Conservation (phyloP, 2,113 vertebrate genomes). For the Heteronetta atricapilla region DNA sequence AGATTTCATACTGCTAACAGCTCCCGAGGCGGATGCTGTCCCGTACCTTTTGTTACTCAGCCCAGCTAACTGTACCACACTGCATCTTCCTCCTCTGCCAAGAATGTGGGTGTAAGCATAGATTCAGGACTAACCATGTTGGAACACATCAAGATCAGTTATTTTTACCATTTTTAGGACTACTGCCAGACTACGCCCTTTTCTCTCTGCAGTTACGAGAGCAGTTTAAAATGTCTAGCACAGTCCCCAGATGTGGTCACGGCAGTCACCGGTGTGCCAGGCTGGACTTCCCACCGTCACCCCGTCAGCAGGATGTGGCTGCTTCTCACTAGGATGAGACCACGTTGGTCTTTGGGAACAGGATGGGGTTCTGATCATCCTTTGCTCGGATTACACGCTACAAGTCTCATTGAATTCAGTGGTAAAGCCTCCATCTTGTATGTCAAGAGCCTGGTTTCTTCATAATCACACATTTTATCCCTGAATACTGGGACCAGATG, state of each 20-base stretch:
- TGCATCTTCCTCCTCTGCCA: conserved; percentile 29
- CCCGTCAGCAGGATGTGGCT: not conserved
- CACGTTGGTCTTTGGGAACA: not conserved
- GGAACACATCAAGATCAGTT: conserved; percentile 49
- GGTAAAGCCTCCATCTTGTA: not conserved
- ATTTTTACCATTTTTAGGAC: conserved; percentile 10
- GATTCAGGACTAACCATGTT: not conserved
- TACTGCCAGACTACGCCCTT: conserved; percentile 13
- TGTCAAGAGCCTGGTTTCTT: not conserved
- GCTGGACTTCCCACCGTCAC: not conserved
- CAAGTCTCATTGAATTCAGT: not conserved
- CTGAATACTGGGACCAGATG: not conserved
- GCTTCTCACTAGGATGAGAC: not conserved
- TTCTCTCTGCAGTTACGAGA: not conserved
- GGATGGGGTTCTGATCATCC: not conserved
- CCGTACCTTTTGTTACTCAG: not conserved
- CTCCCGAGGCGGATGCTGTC: not conserved
- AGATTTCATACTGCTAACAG: not conserved
- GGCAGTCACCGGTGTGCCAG: not conserved
- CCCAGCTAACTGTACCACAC: not conserved
- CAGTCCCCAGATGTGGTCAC: not conserved
- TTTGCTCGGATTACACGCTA: not conserved
- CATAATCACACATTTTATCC: not conserved
- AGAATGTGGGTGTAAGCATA: conserved; percentile 41
- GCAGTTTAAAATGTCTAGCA: not conserved